Evolutionary conservation across 2,797 vertebrate species (phyloP).

Genomic region (Lycodopsis pacificus): DNA sequence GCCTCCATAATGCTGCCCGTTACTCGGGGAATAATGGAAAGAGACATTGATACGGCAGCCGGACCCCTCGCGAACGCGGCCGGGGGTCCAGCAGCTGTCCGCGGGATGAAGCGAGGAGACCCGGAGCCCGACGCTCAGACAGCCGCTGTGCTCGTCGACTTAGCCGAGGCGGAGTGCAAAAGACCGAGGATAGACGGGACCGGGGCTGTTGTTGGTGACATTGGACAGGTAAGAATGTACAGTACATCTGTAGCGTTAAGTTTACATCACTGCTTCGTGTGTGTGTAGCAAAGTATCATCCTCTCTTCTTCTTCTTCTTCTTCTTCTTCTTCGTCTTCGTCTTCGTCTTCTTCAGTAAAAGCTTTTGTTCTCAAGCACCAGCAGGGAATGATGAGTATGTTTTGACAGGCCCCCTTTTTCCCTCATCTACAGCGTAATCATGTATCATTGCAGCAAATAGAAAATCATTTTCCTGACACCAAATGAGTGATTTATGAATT

Average conservation of each 20-base stretch:
- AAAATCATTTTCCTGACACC: neutral
- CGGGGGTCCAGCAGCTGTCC: constrained; percentile 75
- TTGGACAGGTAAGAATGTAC: constrained; percentile 79
- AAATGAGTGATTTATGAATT: neutral
- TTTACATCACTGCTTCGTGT: constrained; percentile 12
- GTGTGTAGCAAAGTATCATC: constrained; percentile 16
- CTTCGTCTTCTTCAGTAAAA: constrained; percentile 10
- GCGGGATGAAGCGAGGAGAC: constrained; percentile 84
- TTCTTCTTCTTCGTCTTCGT: neutral
- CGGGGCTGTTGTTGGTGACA: constrained; percentile 76
- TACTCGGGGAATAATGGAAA: constrained; percentile 84
- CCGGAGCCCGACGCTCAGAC: constrained; percentile 83
- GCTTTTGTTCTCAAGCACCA: constrained; percentile 67
- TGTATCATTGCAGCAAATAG: constrained; percentile 56
- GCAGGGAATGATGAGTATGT: constrained; percentile 41
- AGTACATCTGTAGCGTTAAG: neutral
- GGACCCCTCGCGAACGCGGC: constrained; percentile 70
- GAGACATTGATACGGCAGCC: constrained; percentile 78
- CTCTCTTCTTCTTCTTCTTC: neutral
- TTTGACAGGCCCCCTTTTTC: constrained; percentile 46
- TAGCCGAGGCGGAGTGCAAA: constrained; percentile 82
- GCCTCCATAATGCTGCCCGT: constrained; percentile 84
- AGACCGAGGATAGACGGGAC: constrained; percentile 83
- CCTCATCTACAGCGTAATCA: constrained; percentile 48
- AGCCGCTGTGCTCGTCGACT: constrained; percentile 73